Percentiles rank a stretch among this genome's conserved stretches.
Evolutionary conservation across 2,797 vertebrate species (phyloP).

Genomic region (Acanthurus lineatus): DNA sequence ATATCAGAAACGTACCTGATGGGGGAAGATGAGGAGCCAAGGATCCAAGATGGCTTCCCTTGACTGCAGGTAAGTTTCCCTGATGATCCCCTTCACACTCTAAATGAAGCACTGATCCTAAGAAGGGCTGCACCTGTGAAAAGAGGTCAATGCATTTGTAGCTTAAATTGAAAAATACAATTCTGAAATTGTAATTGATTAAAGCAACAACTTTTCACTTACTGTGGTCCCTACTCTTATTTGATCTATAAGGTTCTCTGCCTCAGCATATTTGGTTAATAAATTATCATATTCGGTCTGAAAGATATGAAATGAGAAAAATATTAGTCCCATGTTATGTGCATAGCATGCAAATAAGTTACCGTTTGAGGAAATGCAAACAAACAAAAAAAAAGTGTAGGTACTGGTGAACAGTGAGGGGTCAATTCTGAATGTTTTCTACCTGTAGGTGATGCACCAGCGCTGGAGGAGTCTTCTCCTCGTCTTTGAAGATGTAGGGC

Average conservation of each 20-base stretch:
- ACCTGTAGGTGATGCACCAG: constrained; percentile 83
- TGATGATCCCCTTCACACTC: constrained; percentile 46
- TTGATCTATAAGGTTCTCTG: constrained; percentile 82
- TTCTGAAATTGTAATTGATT: neutral
- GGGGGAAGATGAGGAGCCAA: constrained; percentile 28
- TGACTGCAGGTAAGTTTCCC: constrained; percentile 24
- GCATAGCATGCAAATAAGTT: neutral
- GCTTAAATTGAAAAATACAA: neutral
- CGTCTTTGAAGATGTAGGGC: constrained; percentile 67
- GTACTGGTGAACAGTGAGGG: neutral
- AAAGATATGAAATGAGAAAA: constrained; percentile 33
- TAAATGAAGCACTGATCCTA: constrained; percentile 54
- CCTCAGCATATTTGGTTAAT: constrained; percentile 81
- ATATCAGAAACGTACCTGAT: constrained; percentile 71
- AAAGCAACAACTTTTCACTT: constrained; percentile 32
- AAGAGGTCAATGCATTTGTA: constrained; percentile 5
- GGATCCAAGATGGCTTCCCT: constrained; percentile 59
- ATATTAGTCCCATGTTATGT: neutral
- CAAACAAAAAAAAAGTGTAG: neutral
- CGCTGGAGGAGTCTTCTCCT: constrained; percentile 60
- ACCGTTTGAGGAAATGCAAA: neutral
- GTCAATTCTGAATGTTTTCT: constrained; percentile 5
- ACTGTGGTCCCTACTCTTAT: constrained; percentile 78
- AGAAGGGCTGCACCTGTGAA: constrained; percentile 57
- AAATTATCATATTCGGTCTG: constrained; percentile 85